Evolutionary conservation across 2,113 vertebrate genomes (phyloP).

Genomic region (Notechis scutatus): DNA sequence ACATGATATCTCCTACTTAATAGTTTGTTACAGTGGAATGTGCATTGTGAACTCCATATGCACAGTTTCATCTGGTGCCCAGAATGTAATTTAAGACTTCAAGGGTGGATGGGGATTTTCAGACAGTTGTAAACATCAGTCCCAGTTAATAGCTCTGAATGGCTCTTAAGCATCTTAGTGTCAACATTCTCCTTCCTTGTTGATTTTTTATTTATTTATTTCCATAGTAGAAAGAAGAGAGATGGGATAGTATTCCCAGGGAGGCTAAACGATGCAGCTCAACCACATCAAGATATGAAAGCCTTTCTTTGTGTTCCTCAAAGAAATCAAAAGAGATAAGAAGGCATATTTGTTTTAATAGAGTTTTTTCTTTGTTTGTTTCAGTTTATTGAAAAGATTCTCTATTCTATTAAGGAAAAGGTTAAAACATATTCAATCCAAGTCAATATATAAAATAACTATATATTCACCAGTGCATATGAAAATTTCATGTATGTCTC

Average conservation of each 20-base stretch:
- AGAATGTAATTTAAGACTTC: background rate
- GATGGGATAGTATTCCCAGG: background rate
- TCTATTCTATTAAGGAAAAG: background rate
- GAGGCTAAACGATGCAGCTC: background rate
- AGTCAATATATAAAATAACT: background rate
- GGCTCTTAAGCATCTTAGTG: slow-evolving; percentile 3
- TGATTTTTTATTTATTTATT: slow-evolving; percentile 10
- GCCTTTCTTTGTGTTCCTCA: background rate
- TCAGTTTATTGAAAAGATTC: background rate
- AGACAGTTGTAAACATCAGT: background rate
- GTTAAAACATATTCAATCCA: background rate
- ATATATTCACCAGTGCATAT: background rate
- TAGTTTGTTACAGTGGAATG: background rate
- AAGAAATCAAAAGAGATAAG: background rate
- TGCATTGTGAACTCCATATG: background rate
- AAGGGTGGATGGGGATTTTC: background rate
- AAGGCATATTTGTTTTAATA: background rate
- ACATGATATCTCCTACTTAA: background rate
- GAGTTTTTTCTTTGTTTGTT: background rate
- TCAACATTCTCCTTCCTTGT: slow-evolving; percentile 11
- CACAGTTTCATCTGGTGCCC: background rate
- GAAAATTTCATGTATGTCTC: background rate
- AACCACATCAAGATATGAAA: background rate
- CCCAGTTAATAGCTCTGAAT: background rate
- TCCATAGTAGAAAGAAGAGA: background rate